These are phyloP conservation scores for Netelia inedita DNA, from an alignment of 2,888 invertebrate species.

Conservation along the genomic window DNA sequence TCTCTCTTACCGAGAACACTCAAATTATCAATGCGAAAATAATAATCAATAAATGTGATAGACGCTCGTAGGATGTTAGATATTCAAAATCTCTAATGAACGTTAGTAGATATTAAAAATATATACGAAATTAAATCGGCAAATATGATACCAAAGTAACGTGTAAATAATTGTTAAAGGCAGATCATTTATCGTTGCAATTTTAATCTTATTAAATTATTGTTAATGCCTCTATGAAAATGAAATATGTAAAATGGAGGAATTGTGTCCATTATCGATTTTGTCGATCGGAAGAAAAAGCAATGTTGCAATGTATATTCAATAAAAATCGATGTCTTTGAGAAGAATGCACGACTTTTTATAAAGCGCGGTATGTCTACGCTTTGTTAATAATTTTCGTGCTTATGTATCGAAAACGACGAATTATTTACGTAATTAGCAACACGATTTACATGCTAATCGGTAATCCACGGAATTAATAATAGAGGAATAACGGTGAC, in stretches of 20 bases:
- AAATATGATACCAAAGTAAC: constrained; percentile 74
- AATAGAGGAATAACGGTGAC: background rate
- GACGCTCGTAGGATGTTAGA: constrained; percentile 79
- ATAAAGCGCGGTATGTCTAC: background rate
- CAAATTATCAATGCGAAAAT: constrained; percentile 57
- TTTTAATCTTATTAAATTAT: constrained; percentile 78
- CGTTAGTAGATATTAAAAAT: constrained; percentile 68
- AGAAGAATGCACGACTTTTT: constrained; percentile 68
- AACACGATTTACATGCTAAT: no score
- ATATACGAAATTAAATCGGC: constrained; percentile 76
- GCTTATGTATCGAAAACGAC: no score
- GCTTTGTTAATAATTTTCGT: no score
- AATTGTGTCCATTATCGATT: constrained; percentile 74
- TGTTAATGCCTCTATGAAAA: constrained; percentile 76
- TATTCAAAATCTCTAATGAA: constrained; percentile 79
- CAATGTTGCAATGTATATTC: constrained; percentile 79
- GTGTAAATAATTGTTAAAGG: constrained; percentile 75
- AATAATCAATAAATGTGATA: constrained; percentile 82
- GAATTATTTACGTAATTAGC: no score
- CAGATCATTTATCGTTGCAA: constrained; percentile 78
- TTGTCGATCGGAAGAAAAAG: constrained; percentile 70
- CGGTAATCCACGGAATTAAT: background rate
- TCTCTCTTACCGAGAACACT: constrained; percentile 40
- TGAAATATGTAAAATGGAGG: constrained; percentile 75
- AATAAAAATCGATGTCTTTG: constrained; percentile 79